Conservation (phyloP, 2,113 vertebrate species). For the Pungitius pungitius region DNA sequence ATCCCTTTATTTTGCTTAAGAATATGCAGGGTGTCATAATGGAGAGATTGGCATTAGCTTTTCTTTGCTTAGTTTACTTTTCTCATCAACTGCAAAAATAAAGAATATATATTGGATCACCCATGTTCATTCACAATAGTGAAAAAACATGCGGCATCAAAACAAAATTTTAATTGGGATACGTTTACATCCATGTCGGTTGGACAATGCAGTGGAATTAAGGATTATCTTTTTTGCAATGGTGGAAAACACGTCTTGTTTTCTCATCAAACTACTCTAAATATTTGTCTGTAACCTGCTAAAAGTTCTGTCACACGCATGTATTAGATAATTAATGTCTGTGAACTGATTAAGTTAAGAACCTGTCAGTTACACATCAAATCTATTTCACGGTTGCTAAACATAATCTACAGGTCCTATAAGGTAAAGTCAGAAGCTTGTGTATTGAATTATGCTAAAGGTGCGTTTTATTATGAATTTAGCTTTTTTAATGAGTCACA, state of each 20-base stretch:
- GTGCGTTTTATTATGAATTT: background rate
- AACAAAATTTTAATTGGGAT: background rate
- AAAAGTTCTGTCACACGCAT: background rate
- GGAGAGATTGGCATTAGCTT: background rate
- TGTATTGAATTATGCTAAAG: background rate
- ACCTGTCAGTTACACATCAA: background rate
- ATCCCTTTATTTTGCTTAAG: conserved; percentile 26
- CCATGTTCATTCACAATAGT: background rate
- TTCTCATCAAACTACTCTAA: background rate
- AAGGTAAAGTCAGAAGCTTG: background rate
- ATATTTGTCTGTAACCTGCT: background rate
- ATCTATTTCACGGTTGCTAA: background rate
- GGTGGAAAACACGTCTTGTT: background rate
- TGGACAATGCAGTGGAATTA: background rate
- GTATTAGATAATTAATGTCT: background rate
- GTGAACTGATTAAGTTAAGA: background rate
- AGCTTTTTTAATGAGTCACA: background rate
- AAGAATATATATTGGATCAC: background rate
- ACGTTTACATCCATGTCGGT: background rate
- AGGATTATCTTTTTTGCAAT: background rate
- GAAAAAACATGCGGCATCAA: background rate
- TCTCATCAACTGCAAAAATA: background rate
- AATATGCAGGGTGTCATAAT: conserved; percentile 13
- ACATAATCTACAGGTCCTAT: background rate
- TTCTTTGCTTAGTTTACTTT: background rate